Base-by-base conservation (phyloP, 2,888 invertebrate species). In the Callyntrura sp. region DNA sequence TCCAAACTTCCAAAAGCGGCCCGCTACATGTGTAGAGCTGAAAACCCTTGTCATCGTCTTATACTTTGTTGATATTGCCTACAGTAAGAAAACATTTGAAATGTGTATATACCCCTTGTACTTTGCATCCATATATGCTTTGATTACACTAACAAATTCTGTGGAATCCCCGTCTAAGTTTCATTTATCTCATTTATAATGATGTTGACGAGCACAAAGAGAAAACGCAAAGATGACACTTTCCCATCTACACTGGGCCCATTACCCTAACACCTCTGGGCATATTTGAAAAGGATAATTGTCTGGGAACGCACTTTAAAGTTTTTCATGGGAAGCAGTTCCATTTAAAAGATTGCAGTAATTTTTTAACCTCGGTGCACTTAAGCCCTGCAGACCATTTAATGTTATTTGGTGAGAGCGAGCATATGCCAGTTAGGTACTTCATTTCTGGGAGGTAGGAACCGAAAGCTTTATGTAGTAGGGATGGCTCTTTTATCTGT, bases 351-450 rank as follows among this genome's bases (percentile, higher is more conserved):
- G 83, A 82, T 82, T 76, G 60, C 62, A 60, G 82, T 83, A 82
- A 88, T 88, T 88, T 87, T 88, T 88, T 88, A 88, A 88, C 88
- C 88, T 83, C 83, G 82, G 76, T 83, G 88, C 88, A 88, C 88
- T 82, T 88, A 87, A 51, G 57, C 70, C 81, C 78, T 28, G 87
- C 81, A 70, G 79, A 87, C 81, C 70, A 57, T 70, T 57, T 81
- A 87, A 87, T 81, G 87, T 81, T 81, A 87, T 81, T 87, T 87
- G 70, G 57, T 57, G 81, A 43, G 73, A 79, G 79, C 35, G 60
- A 57, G 35, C 55, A 79, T 79, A 55, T 51, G 79, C n/a, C 70
- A 35, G 35, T 4, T 35, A 35, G 35, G 35, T 35, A 35, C 3
- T 35, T 35, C 6, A 45, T 35, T 28, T 35, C 35, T 68, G 8